Conservation (phyloP, 1,140 invertebrate genomes). For the Caenorhabditis elegans region WBcel235 BX284604.4:6413501-6414000, state of each 20-base stretch:
- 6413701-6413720: too few species aligned
- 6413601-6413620: background rate
- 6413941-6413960: background rate
- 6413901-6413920: background rate
- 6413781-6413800: background rate
- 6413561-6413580: slow-evolving; percentile 2
- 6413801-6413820: background rate
- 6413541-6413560: slow-evolving; percentile 14
- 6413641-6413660: background rate
- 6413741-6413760: background rate
- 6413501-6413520: slow-evolving; percentile 27
- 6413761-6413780: background rate
- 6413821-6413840: background rate
- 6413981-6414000: too few species aligned
- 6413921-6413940: background rate
- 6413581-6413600: background rate
- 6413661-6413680: background rate
- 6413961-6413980: background rate
- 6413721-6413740: too few species aligned
- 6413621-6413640: background rate
- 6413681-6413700: too few species aligned
- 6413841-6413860: background rate
- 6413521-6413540: background rate
- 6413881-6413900: background rate
- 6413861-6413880: background rate